Percentiles rank a stretch among this genome's conserved stretches.
These are phyloP conservation scores for Odiellus spinosus DNA, from an alignment of 2,888 invertebrate genomes.

Conservation along the genomic window DNA sequence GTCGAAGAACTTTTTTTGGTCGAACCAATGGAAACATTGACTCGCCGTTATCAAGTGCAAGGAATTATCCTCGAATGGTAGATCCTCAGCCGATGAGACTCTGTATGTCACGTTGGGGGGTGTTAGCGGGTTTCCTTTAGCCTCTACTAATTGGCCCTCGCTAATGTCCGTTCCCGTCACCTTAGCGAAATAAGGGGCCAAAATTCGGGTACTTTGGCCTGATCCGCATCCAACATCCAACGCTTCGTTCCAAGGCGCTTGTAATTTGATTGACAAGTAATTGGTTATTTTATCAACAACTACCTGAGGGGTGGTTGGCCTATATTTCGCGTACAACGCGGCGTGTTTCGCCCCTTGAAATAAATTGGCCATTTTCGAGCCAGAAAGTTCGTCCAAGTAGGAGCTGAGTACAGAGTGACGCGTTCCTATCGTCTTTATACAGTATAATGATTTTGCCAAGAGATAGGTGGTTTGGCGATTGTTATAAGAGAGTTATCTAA, in stretches of 20 bases:
- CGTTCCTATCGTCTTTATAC: too few relatives aligned
- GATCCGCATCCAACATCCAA: conserved; percentile 37
- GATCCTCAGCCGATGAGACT: neutral
- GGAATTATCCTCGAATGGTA: conserved; percentile 1
- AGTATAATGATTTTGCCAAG: too few relatives aligned
- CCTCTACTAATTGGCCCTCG: conserved; percentile 25
- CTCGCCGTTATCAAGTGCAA: conserved; percentile 1
- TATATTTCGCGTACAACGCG: neutral
- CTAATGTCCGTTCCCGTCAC: conserved; percentile 35
- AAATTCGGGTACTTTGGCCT: conserved; percentile 33
- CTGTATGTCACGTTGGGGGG: neutral
- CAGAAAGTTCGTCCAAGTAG: too few relatives aligned
- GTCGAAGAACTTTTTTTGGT: conserved; percentile 1
- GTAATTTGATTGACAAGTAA: neutral
- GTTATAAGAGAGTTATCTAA: too few relatives aligned
- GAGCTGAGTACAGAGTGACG: too few relatives aligned
- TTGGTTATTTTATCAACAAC: neutral
- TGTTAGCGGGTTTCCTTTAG: too few relatives aligned
- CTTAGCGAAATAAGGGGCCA: conserved; percentile 30
- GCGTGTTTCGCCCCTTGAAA: neutral
- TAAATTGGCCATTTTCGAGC: too few relatives aligned
- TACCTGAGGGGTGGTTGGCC: neutral
- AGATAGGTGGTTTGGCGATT: too few relatives aligned
- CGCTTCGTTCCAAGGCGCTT: conserved; percentile 23
- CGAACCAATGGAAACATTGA: conserved; percentile 5